Conservation (phyloP, 2,888 invertebrate genomes). For the Chloroclysta siterata region DNA sequence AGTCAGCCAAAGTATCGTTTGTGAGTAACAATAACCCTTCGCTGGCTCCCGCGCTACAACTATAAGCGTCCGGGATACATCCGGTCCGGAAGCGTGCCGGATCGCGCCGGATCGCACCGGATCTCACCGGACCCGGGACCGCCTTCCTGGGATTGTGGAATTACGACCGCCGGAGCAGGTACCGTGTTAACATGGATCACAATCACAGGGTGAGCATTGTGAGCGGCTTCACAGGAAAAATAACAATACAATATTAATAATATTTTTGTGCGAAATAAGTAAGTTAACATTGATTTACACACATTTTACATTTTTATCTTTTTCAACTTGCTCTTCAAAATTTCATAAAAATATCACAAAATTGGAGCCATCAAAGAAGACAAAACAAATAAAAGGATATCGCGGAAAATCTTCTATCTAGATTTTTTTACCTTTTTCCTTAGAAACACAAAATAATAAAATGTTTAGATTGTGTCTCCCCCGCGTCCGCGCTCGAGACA, state of each 20-base stretch:
- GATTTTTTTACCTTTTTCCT: no score
- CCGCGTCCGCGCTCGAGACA: no score
- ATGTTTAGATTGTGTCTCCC: no score
- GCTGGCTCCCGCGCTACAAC: slow-evolving; percentile 18
- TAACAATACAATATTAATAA: neutral
- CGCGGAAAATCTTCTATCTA: no score
- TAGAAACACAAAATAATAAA: no score
- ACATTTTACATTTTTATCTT: no score
- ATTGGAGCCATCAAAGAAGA: no score
- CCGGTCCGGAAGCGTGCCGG: slow-evolving; percentile 19
- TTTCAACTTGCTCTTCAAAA: no score
- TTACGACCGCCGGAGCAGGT: slow-evolving; percentile 5
- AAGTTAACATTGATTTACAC: no score
- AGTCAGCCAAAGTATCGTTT: neutral
- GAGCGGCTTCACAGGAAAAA: neutral
- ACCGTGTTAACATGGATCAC: slow-evolving; percentile 6
- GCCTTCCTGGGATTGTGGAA: slow-evolving; percentile 1
- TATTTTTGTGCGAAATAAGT: no score
- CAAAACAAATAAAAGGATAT: no score
- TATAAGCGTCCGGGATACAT: slow-evolving; percentile 25
- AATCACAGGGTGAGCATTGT: neutral
- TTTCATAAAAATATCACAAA: no score
- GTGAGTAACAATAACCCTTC: neutral
- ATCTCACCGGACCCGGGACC: slow-evolving; percentile 3
- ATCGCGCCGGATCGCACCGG: neutral